Conservation (phyloP, 1,140 invertebrate genomes). For the Caenorhabditis brenneri region DNA sequence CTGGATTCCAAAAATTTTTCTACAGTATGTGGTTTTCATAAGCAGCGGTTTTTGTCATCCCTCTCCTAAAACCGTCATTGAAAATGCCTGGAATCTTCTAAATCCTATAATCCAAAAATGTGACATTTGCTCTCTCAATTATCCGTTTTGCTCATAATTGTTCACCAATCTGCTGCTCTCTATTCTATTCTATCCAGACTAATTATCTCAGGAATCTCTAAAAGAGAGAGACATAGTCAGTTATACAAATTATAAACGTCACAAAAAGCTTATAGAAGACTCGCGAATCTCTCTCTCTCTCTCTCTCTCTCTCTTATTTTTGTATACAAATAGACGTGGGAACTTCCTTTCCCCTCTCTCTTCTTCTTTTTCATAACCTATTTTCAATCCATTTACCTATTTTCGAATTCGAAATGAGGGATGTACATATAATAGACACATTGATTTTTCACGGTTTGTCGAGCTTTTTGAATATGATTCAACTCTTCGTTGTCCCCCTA, state of each 20-base stretch:
- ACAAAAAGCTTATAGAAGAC: background rate
- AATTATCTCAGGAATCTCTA: background rate
- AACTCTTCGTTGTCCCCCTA: background rate
- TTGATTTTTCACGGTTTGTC: slow-evolving; percentile 36
- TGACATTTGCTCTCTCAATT: background rate
- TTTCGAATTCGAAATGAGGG: background rate
- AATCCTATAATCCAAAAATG: too few species aligned
- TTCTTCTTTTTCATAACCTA: background rate
- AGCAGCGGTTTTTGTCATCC: too few species aligned
- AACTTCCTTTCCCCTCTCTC: background rate
- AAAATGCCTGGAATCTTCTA: too few species aligned
- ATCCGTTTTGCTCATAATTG: background rate
- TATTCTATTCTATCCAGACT: background rate
- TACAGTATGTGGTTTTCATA: too few species aligned
- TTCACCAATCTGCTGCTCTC: slow-evolving; percentile 6
- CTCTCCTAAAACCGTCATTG: too few species aligned
- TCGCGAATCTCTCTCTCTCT: background rate
- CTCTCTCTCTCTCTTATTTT: too few species aligned
- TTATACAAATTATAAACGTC: background rate
- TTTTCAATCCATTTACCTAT: background rate
- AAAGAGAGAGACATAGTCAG: slow-evolving; percentile 12
- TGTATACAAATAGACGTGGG: slow-evolving; percentile 26
- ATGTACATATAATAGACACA: background rate
- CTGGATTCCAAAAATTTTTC: too few species aligned
- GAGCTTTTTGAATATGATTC: slow-evolving; percentile 41